These are phyloP conservation scores for Hirtodrosophila trivittata DNA, from an alignment of 2,888 invertebrate genomes.

Conservation along the genomic window DNA sequence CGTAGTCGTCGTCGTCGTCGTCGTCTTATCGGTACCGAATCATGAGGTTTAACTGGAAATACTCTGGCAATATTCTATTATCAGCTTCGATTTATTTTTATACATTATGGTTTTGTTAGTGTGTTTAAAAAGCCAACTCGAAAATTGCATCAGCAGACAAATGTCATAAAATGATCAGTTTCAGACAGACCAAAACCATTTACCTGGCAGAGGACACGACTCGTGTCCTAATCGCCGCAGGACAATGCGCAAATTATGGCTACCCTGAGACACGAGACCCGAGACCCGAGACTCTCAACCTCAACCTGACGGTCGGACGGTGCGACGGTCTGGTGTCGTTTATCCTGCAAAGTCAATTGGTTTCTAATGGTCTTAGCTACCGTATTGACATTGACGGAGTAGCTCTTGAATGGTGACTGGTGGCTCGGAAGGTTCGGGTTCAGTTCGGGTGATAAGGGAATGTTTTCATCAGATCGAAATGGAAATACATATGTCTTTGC, in stretches of 20 bases:
- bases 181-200: slow-evolving; percentile 19
- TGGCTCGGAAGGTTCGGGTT: background rate
- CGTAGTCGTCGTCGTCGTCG: too few species aligned
- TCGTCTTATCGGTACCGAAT: slow-evolving; percentile 1
- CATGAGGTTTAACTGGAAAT: slow-evolving; percentile 1
- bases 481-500: slow-evolving; percentile 4
- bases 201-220: background rate
- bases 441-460: too few species aligned
- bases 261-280: slow-evolving; percentile 21
- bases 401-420: background rate
- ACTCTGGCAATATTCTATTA: background rate
- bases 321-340: slow-evolving; percentile 52
- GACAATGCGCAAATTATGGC: slow-evolving; percentile 59
- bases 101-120: too few species aligned
- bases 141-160: slow-evolving; percentile 37
- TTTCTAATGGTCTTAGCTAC: slow-evolving; percentile 75
- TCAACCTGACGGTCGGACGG: slow-evolving; percentile 5
- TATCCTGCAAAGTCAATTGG: slow-evolving; percentile 71
- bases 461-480: slow-evolving; percentile 1
- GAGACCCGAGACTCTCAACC: background rate
- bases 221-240: slow-evolving; percentile 35
- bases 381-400: slow-evolving; percentile 27
- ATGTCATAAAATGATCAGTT: slow-evolving; percentile 38
- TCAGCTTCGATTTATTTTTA: background rate
- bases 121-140: background rate